Evolutionary conservation across 2,888 invertebrate genomes (phyloP), one percentile per base, ranked within the genome.

Genomic region (Halictus ligatus): DNA sequence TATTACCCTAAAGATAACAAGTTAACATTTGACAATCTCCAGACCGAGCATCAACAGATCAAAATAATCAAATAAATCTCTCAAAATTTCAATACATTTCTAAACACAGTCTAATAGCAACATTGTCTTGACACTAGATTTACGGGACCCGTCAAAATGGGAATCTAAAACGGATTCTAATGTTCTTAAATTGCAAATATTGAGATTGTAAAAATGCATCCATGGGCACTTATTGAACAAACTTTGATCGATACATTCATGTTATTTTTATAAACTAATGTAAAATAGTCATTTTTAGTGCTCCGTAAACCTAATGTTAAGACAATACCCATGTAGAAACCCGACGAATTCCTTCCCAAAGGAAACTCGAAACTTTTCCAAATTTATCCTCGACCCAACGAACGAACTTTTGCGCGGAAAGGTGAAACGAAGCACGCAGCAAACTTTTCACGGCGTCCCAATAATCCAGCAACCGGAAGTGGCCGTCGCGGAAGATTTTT

Each of bases 381-480:
- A 58, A 58, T n/a, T 12, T 0, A n/a, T 58, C 58, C 12, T 12
- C 12, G 4, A n/a, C n/a, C 54, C 10, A 58, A 58, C n/a, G 58
- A 58, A 3, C 58, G 58, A 58, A 58, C 58, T 58, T 58, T n/a
- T n/a, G 12, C 12, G 58, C 12, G 48, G 13, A 48, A 48, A 48
- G 15, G 48, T 5, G 12, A 58, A n/a, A n/a, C 58, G 58, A 58
- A n/a, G n/a, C 58, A n/a, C 58, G 58, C n/a, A n/a, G 58, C n/a
- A 12, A 64, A 64, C 18, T 64, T 64, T 64, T 15, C 64, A 7
- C 29, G 64, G 29, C 64, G 64, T 64, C 64, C 64, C 29, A 35
- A 64, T 64, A 64, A 64, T 64, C 64, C 64, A 29, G 64, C 64
- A 29, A 35, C 64, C 64, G 64, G 64, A 29, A 64, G 64, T 35